These are phyloP conservation scores for Xiphorhynchus erythropygius DNA, from an alignment of 2,797 vertebrate genomes.

Conservation along the genomic window DNA sequence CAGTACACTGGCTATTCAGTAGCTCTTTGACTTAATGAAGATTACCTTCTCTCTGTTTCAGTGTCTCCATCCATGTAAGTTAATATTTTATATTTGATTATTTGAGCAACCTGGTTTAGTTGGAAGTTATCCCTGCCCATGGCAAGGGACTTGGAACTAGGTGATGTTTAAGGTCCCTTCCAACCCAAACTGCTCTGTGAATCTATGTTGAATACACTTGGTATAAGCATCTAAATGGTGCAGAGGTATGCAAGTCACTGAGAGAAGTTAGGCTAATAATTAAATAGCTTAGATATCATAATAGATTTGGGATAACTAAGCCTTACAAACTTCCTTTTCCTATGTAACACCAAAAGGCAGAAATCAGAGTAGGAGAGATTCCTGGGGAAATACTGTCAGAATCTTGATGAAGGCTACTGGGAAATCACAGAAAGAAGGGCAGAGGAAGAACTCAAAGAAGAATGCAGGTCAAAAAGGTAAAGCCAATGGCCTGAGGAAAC, in stretches of 20 bases:
- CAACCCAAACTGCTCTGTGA: background rate
- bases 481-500: background rate
- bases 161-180: background rate
- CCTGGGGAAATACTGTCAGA: background rate
- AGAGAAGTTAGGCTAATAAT: background rate
- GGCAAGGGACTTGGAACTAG: background rate
- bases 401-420: background rate
- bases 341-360: background rate
- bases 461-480: background rate
- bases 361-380: background rate
- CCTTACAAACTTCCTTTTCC: background rate
- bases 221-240: background rate
- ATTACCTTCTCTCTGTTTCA: background rate
- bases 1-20: background rate
- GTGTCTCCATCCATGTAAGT: background rate
- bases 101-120: background rate
- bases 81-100: background rate
- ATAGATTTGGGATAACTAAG: background rate
- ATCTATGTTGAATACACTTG: background rate
- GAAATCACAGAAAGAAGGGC: background rate
- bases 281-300: background rate
- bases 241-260: background rate
- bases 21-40: background rate
- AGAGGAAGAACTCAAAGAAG: background rate
- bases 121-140: background rate